These are phyloP conservation scores for Clivina fossor DNA, from an alignment of 2,888 invertebrate species.

Conservation along the genomic window DNA sequence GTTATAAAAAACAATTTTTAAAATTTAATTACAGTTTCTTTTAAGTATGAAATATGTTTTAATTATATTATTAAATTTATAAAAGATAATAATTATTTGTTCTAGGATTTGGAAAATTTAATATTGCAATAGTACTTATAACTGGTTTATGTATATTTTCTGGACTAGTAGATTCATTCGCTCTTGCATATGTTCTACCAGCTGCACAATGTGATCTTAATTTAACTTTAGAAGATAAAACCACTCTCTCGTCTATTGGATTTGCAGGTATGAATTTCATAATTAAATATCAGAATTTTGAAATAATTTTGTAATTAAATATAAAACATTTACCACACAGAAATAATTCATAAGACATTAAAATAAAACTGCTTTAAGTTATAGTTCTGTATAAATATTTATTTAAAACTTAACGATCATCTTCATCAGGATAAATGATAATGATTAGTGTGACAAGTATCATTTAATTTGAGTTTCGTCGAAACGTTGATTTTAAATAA, in stretches of 20 bases:
- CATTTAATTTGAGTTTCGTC: too few relatives aligned
- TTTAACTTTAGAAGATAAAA: conserved; percentile 18
- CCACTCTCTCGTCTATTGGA: conserved; percentile 13
- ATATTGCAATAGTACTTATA: conserved; percentile 6
- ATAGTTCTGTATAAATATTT: too few relatives aligned
- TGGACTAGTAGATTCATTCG: conserved; percentile 4
- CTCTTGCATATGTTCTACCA: conserved; percentile 22
- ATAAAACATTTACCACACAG: too few relatives aligned
- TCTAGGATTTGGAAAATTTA: conserved; percentile 22
- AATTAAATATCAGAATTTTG: too few relatives aligned
- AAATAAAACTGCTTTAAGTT: too few relatives aligned
- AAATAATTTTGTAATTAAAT: background rate
- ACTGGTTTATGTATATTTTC: conserved; percentile 9
- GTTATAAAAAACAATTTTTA: background rate
- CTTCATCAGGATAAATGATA: too few relatives aligned
- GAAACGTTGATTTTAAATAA: too few relatives aligned
- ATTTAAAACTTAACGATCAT: too few relatives aligned
- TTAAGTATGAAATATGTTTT: conserved; percentile 57
- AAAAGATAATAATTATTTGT: background rate
- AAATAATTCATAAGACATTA: too few relatives aligned
- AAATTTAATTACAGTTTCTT: background rate
- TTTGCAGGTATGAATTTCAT: conserved; percentile 17
- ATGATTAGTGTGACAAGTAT: too few relatives aligned
- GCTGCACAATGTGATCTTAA: conserved; percentile 24
- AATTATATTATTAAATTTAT: conserved; percentile 44